Percentiles rank a stretch among this genome's conserved stretches.
Conservation (phyloP, 2,797 vertebrate genomes). For the Cygnus olor region DNA sequence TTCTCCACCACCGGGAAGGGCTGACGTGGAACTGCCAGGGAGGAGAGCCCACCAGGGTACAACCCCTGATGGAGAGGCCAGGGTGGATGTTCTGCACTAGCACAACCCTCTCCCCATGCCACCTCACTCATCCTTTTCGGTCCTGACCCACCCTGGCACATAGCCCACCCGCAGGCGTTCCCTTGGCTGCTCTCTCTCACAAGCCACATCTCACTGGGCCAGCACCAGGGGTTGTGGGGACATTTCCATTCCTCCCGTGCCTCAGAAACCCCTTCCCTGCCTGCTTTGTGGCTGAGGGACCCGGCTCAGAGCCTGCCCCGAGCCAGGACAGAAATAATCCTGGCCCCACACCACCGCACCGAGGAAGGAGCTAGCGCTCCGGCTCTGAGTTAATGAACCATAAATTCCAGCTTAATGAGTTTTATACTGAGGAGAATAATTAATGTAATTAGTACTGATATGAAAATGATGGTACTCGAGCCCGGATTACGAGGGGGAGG, state of each 20-base stretch:
- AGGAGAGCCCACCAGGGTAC: no score
- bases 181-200: no score
- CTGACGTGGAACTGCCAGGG: rapidly evolving
- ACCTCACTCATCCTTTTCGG: no score
- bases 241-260: no score
- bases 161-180: no score
- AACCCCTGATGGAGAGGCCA: background rate
- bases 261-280: no score
- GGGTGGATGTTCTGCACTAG: background rate
- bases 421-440: conserved; percentile 73
- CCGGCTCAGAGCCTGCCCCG: background rate
- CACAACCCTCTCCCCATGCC: no score
- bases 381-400: conserved; percentile 59
- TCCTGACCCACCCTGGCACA: no score
- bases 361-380: background rate
- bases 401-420: conserved; percentile 67
- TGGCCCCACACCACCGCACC: background rate
- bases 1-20: background rate
- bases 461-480: conserved; percentile 59
- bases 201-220: no score
- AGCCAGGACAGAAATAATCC: conserved; percentile 29
- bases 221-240: no score
- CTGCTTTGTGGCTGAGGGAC: background rate
- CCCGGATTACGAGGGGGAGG: background rate
- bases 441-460: conserved; percentile 73